Evolutionary conservation across 2,113 vertebrate species (phyloP), one percentile per base, ranked within the genome.

Genomic region (Leucopternis melanops): DNA sequence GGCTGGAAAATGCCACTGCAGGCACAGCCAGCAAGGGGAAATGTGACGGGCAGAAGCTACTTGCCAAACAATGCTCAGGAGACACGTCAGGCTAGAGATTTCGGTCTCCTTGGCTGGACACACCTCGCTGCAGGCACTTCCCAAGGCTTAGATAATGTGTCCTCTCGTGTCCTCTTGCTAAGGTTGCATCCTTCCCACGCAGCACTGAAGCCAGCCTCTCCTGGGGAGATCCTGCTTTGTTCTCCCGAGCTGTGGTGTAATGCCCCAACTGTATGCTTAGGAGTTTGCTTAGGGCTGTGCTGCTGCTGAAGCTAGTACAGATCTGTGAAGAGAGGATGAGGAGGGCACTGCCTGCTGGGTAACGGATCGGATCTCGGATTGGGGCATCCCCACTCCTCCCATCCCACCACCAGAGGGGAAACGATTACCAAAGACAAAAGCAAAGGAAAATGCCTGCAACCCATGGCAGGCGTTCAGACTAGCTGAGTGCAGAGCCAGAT

Each of bases 1-100:
- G 92, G 91, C 94, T 96, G 95, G 92, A 75, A 96, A 97, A 94
- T 88, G 91, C 92, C 91, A 92, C 75, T 32, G 86, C 88, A 81
- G 95, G 91, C 81, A 0, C 69, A 92, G 89, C 73, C 57, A 0
- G 81, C 50, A 4, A 96, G 40, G 95, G 88, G 88, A 95, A 92
- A 79, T 74, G 80, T 81, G 88, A 89, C 47, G 2, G 95, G 50
- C 58, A 89, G 73, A 67, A 93, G 92, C 40, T 77, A 32, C 65
- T 84, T 49, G 69, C 88, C 92, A 94, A 95, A 91, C 88, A 96
- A 95, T 92, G 73, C 95, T 85, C 97, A 79, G 88, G 92, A 88
- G 83, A 91, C 27, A 3, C 16, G 3, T 86, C 88, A 38, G 61
- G 57, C 88, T 91, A 81, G 77, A 93, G 86, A 69, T 49, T 75